Base-by-base conservation (phyloP, 2,797 vertebrate genomes). In the Pygocentrus nattereri region DNA sequence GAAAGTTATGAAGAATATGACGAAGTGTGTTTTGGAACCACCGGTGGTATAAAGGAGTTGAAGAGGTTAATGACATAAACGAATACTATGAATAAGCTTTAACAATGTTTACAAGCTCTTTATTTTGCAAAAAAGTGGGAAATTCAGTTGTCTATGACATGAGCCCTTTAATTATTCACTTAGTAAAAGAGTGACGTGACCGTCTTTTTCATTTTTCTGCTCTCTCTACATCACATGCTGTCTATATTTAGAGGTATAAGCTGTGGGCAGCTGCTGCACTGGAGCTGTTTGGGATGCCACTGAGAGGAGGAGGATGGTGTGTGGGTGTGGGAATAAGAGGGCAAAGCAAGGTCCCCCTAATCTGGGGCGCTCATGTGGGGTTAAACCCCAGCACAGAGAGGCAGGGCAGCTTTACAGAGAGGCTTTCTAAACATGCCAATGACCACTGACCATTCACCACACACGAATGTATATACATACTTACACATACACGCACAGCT, bases 341-440 rank as follows among this genome's bases (percentile, higher is more conserved):
- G 54, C 59, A 49, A 64, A 52, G 68, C 31, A 52, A 69, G 76
- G 44, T 68, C 27, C 79, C 79, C 52, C 74, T 62, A 84, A 74
- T 78, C 79, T 81, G 41, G 30, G 61, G 19, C 69, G 58, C 79
- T 76, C 69, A 78, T 74, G 70, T 69, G 56, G 74, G 56, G 75
- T 81, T 81, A 74, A 78, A 67, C 74, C 27, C 65, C 61, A 75
- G 62, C 75, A 75, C 71, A 71, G 67, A 81, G 56, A 54, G 69
- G 71, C 62, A 68, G 34, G 30, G 5, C 59, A 68, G 64, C 56
- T 64, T 78, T 67, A 78, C 41, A 56, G 19, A 49, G 34, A 64
- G 44, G 34, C 52, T 76, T 69, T 74, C 54, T 64, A 73, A 68
- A 62, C 68, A 84, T 84, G 74, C 78, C 82, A 77, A 38, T 82